Conservation (phyloP, 2,888 invertebrate genomes). For the Encarsia formosa region DNA sequence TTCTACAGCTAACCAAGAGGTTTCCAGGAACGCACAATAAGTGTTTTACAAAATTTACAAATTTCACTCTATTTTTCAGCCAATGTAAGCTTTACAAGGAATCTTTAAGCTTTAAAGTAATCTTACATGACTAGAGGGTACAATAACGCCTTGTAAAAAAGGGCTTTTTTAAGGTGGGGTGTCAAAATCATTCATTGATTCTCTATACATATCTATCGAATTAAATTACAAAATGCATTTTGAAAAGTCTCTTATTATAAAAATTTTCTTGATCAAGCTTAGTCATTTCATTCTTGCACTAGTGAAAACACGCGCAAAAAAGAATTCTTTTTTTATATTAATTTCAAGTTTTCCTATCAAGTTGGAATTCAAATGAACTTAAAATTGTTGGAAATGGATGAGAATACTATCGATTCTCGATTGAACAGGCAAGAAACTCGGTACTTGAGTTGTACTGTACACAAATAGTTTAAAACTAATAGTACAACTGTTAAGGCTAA, state of each 20-base stretch:
- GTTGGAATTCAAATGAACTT: conserved; percentile 9
- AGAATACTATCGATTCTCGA: conserved; percentile 4
- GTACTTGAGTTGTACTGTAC: conserved; percentile 9
- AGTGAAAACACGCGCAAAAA: too few species aligned
- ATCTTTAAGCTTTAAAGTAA: conserved; percentile 16
- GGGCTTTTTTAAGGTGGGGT: background rate
- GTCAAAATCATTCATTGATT: conserved; percentile 6
- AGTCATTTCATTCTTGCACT: conserved; percentile 5
- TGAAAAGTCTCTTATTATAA: conserved; percentile 1
- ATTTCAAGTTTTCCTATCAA: too few species aligned
- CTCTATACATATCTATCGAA: conserved; percentile 7
- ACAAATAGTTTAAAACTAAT: conserved; percentile 10
- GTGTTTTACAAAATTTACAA: conserved; percentile 11
- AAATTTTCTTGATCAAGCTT: conserved; percentile 6
- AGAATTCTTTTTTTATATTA: too few species aligned
- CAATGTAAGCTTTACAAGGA: conserved; percentile 7
- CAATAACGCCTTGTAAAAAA: conserved; percentile 11
- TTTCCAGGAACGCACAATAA: conserved; percentile 6
- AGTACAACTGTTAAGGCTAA: conserved; percentile 18
- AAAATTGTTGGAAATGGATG: too few species aligned
- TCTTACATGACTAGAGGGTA: conserved; percentile 24
- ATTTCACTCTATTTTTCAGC: conserved; percentile 6
- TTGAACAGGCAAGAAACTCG: conserved; percentile 22
- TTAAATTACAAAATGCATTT: background rate
- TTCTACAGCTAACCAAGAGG: conserved; percentile 5